phyloP scores from a whole-genome alignment of 2,888 invertebrate species.

The Volucella inflata region DNA sequence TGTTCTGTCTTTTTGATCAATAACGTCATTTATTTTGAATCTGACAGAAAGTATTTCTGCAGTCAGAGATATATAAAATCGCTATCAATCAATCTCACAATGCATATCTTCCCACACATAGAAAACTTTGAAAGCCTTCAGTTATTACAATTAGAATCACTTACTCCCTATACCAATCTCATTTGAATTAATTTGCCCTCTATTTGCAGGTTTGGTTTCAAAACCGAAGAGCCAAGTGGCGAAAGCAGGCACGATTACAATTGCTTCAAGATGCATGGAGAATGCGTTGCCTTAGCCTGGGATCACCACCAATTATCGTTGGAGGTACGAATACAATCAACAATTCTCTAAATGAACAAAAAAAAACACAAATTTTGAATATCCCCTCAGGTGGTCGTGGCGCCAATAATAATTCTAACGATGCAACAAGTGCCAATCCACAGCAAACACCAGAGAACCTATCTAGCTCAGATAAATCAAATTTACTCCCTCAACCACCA shows the following conservation, averaged over 20 bases:
- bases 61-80: too few species aligned
- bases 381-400: conserved; percentile 72
- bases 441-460: conserved; percentile 81
- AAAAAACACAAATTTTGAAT: conserved; percentile 12
- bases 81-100: too few species aligned
- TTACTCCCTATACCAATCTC: too few species aligned
- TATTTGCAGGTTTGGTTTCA: conserved; percentile 93
- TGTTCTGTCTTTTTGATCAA: too few species aligned
- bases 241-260: conserved; percentile 94
- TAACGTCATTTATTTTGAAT: too few species aligned
- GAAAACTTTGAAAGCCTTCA: too few species aligned
- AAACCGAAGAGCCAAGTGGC: conserved; percentile 95
- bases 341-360: background rate
- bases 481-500: conserved; percentile 74
- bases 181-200: too few species aligned
- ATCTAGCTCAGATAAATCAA: conserved; percentile 77
- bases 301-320: conserved; percentile 86
- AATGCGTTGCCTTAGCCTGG: conserved; percentile 92
- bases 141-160: too few species aligned
- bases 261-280: conserved; percentile 95
- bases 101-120: too few species aligned
- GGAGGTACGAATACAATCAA: conserved; percentile 82
- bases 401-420: conserved; percentile 70
- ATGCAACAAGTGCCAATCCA: conserved; percentile 74
- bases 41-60: too few species aligned